Base-by-base conservation (phyloP, 92 coral and sea anemone species). In the Actinernus sp. region DNA sequence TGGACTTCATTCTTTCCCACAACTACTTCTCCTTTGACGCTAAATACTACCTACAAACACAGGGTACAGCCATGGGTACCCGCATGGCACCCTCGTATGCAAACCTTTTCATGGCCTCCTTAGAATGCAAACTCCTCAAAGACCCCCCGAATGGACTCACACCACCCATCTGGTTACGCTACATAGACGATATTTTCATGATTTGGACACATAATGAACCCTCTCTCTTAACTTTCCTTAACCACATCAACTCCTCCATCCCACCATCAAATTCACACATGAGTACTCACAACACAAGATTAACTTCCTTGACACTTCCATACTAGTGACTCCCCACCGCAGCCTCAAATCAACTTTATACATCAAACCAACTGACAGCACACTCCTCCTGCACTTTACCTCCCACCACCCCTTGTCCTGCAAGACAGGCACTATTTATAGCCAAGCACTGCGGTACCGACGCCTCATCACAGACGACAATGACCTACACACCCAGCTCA, bases 251-350 rank as follows among this genome's bases (percentile, higher is more conserved):
- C 58, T 18, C 63, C 33, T 57, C 2, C 75, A 55, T 32, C 30
- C 48, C 23, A 43, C 62, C 11, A 76, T 41, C 3, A 65, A 64
- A 56, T 64, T 64, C 58, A 40, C 56, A 69, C 64, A 60, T 26
- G 51, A 50, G 10, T 33, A 36, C 14, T 75, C 74, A 18, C 36
- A 23, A 49, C 4, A 41, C 8, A 18, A 38, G 1, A 31, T 53
- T 16, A 22, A 76, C 40, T 76, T 76, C 75, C 83, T 76, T 1
- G 83, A 76, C 64, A 76, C 83, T 27, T 39, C 74, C 28, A 31
- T 76, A 0, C 22, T 28, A 25, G 17, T 55, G 0, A 65, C 74
- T 4, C 56, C 47, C 28, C 20, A 55, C 8, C 13, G 59, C 36
- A 40, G 18, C 20, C 58, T 76, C 4, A 27, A 27, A 31, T 18